Conservation (phyloP, 1,140 invertebrate species). For the Holotrichia oblita region DNA sequence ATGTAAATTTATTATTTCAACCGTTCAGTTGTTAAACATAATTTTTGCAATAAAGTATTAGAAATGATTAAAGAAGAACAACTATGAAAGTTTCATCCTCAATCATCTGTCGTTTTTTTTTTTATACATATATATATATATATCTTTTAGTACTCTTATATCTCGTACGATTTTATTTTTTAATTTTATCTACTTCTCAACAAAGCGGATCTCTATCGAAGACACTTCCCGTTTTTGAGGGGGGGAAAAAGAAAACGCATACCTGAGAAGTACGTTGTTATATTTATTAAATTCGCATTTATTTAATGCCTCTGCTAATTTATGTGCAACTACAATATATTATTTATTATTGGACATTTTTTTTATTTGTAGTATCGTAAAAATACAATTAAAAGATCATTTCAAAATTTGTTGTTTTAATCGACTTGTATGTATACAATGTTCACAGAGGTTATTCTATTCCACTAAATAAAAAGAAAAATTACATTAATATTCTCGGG, state of each 20-base stretch:
- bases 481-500: too few relatives aligned
- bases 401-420: slow-evolving; percentile 36
- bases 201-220: slow-evolving; percentile 13
- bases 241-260: not conserved
- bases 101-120: slow-evolving; percentile 20
- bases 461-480: too few relatives aligned
- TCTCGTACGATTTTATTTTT: slow-evolving; percentile 10
- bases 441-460: too few relatives aligned
- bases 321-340: slow-evolving; percentile 34
- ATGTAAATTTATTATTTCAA: slow-evolving; percentile 38
- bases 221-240: not conserved
- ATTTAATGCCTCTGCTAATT: slow-evolving; percentile 36
- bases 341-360: slow-evolving; percentile 37
- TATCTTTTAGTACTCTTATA: not conserved
- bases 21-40: slow-evolving; percentile 40
- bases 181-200: not conserved
- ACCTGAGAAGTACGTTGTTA: slow-evolving; percentile 35
- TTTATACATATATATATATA: not conserved
- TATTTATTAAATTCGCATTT: slow-evolving; percentile 32
- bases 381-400: slow-evolving; percentile 33
- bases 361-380: slow-evolving; percentile 35
- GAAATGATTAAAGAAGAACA: slow-evolving; percentile 29
- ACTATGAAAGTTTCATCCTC: slow-evolving; percentile 17
- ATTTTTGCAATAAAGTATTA: slow-evolving; percentile 41
- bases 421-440: not conserved